Evolutionary conservation across 1,140 invertebrate species (phyloP).

Genomic region (Drosophila guanche): DNA sequence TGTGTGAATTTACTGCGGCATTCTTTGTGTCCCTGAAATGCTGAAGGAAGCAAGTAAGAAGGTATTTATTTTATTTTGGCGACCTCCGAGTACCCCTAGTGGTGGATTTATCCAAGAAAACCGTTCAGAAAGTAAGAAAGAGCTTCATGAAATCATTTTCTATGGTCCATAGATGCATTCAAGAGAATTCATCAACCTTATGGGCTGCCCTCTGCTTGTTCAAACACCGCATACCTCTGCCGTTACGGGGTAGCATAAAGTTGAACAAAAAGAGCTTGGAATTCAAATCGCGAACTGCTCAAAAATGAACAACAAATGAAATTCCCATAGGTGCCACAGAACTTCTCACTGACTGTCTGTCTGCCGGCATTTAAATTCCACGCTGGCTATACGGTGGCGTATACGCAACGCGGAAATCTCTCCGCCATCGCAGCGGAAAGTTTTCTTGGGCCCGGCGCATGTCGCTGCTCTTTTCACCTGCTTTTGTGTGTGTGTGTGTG

Average conservation of each 20-base stretch:
- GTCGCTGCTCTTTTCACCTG: slow-evolving; percentile 57
- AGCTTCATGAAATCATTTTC: too few relatives aligned
- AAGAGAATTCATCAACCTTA: too few relatives aligned
- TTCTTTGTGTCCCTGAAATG: slow-evolving; percentile 21
- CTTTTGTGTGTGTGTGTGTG: slow-evolving; percentile 35
- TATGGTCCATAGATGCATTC: too few relatives aligned
- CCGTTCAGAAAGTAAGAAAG: neutral
- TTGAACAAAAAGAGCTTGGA: slow-evolving; percentile 15
- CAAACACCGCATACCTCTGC: neutral
- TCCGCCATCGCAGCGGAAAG: slow-evolving; percentile 37
- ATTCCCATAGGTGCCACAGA: slow-evolving; percentile 65
- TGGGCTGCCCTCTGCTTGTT: neutral
- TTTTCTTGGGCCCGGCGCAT: slow-evolving; percentile 31
- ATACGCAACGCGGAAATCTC: slow-evolving; percentile 51
- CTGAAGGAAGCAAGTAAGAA: neutral
- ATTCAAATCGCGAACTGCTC: slow-evolving; percentile 74
- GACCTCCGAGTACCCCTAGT: too few relatives aligned
- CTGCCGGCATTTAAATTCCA: slow-evolving; percentile 39
- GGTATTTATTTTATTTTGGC: neutral
- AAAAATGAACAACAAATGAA: slow-evolving; percentile 79
- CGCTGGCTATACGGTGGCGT: slow-evolving; percentile 37
- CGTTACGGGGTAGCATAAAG: neutral
- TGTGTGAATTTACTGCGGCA: slow-evolving; percentile 75
- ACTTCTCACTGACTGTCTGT: slow-evolving; percentile 21
- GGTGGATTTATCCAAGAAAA: too few relatives aligned